Base-by-base conservation (phyloP, 2,797 vertebrate genomes). In the Trichosurus vulpecula region DNA sequence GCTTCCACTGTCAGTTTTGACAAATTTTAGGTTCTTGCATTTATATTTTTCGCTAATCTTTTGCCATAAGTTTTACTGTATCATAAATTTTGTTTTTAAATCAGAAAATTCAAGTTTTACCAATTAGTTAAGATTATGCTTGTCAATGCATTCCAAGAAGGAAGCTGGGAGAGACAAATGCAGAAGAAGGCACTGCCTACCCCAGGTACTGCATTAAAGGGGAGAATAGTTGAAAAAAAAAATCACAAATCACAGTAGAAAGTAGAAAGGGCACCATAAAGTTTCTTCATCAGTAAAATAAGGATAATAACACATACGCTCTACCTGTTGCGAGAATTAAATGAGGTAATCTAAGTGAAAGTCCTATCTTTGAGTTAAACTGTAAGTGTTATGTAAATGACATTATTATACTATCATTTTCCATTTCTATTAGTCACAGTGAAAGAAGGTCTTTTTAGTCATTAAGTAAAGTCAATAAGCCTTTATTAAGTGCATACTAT, bases 211-310 rank as follows among this genome's bases (percentile, higher is more conserved):
- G 22, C 25, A 87, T 47, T 51, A 9, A 81, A 87, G 74, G 3
- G 3, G 0, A 87, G 8, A 51, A 25, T 51, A 51, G 22, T 51
- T 51, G 22, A 22, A 22, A 74, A 35, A 61, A 19, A 57, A 14
- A n/a, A 41, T 58, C 56, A 29, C 57, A 41, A 74, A 41, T 41
- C 2, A 74, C 14, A n/a, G 61, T 35, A 74, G 35, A 74, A 10
- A 41, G 19, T 8, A 12, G 19, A 87, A 87, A 47, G 41, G 25
- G 8, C 66, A 47, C 8, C 6, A 96, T 97, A 97, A 89, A 91
- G 19, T 81, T 81, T 74, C 66, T 74, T 81, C 19, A 81, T 47
- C 19, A 41, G 58, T 66, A 81, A 81, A 81, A 41, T 81, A 47
- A 41, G 19, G 6, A 81, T 74, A 74, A 74, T 6, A 61, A 41